Conservation (phyloP, 2,888 invertebrate species). For the Leptinotarsa peninsularis region DNA sequence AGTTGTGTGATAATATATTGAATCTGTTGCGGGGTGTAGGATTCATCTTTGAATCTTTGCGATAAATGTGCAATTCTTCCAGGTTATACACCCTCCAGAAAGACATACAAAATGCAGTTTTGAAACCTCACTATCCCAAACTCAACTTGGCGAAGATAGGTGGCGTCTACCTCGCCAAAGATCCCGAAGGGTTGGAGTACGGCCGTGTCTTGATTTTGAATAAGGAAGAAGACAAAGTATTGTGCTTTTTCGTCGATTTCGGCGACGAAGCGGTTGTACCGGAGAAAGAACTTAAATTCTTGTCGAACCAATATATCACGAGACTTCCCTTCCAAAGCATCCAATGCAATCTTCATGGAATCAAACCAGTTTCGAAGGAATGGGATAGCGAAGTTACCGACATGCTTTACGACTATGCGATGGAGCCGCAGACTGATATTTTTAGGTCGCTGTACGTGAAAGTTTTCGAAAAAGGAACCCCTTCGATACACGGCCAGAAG, state of each 20-base stretch:
- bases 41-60: neutral
- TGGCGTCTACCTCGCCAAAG: conserved; percentile 69
- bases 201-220: conserved; percentile 68
- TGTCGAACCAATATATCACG: conserved; percentile 68
- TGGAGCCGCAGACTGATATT: conserved; percentile 62
- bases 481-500: conserved; percentile 39
- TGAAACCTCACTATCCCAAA: conserved; percentile 53
- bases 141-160: conserved; percentile 60
- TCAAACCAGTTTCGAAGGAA: conserved; percentile 65
- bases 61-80: conserved; percentile 27
- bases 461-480: conserved; percentile 62
- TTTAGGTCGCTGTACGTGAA: conserved; percentile 67
- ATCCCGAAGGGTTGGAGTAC: conserved; percentile 65
- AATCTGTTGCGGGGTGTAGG: neutral
- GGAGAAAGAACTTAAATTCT: conserved; percentile 64
- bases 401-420: conserved; percentile 68
- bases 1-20: too few relatives aligned
- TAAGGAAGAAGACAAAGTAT: conserved; percentile 62
- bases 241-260: conserved; percentile 74
- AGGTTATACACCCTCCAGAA: conserved; percentile 49
- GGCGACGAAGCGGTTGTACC: conserved; percentile 70
- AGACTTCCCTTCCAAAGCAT: conserved; percentile 74
- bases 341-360: conserved; percentile 72
- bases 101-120: conserved; percentile 47
- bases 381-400: conserved; percentile 71